Evolutionary conservation across 2,113 vertebrate genomes (phyloP).

Genomic region (Barbus barbus): DNA sequence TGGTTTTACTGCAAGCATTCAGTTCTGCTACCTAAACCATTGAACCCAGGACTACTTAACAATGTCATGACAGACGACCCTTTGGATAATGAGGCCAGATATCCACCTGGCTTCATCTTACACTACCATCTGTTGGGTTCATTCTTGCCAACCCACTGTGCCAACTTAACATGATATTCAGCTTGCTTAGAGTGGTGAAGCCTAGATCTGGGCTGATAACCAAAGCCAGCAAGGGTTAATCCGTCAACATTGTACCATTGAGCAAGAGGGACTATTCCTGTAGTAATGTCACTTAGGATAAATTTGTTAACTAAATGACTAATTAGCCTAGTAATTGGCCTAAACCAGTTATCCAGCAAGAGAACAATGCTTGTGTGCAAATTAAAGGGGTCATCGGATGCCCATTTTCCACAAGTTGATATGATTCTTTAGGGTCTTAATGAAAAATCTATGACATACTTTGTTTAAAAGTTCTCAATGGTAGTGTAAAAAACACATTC

Average conservation of each 20-base stretch:
- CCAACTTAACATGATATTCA: slow-evolving; percentile 23
- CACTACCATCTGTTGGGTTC: slow-evolving; percentile 21
- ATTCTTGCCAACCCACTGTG: slow-evolving; percentile 12
- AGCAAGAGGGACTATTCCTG: neutral
- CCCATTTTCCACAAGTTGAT: no score
- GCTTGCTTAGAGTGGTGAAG: neutral
- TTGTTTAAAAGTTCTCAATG: no score
- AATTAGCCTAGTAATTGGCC: neutral
- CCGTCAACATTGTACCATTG: neutral
- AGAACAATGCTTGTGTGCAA: neutral
- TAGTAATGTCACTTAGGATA: neutral
- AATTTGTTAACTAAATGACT: neutral
- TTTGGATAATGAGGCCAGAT: slow-evolving; percentile 26
- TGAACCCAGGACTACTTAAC: slow-evolving; percentile 3
- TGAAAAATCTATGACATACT: no score
- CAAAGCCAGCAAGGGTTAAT: slow-evolving; percentile 10
- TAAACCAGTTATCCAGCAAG: neutral
- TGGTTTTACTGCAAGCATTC: neutral
- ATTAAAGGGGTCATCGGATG: no score
- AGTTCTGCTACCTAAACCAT: slow-evolving; percentile 1
- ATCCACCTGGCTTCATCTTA: slow-evolving; percentile 39
- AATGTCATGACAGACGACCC: slow-evolving; percentile 16
- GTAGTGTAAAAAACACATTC: no score
- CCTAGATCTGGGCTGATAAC: slow-evolving; percentile 6
- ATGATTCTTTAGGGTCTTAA: no score